Evolutionary conservation across 2,888 invertebrate species (phyloP), one percentile per base, ranked within the genome.

Genomic region (Caradrina kadenii): DNA sequence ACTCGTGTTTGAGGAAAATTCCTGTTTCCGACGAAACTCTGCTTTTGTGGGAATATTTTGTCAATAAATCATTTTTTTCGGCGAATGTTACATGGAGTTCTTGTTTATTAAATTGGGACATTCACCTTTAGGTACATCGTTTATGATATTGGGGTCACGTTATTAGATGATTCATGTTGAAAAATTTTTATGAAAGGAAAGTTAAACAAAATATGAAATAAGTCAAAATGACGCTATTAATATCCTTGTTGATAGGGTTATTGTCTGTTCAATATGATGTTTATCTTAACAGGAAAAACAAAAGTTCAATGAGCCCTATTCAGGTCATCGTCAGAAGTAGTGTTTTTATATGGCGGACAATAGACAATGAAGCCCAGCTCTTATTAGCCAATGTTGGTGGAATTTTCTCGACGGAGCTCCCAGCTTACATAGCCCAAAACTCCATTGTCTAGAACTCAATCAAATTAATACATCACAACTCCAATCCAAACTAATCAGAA

Each of bases 401-500:
- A 11, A 59, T 7, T 45, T 50, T 19, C 19, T 21, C 8, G 31
- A 50, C 39, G 48, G 73, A 58, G 21, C 13, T 58, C 7, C 26
- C 17, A 56, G 22, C 48, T 6, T 13, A 17, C 56, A 48, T n/a
- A 56, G 13, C 26, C 61, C 63, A 22, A 49, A 53, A 17, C 50
- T 53, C 21, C 42, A 73, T 61, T 79, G 63, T 79, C 69, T 79
- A 56, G 42, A 66, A 79, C 64, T 68, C 56, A 78, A 78, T 78
- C 63, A 71, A 74, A 80, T 71, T 69, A 80, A 67, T 74, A 77
- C 71, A 50, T 74, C 73, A 68, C 69, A 70, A 68, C 63, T 72
- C 60, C 62, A 75, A 85, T 83, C 80, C 81, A 74, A 84, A 84
- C 84, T 88, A 86, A 87, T 88, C 86, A 84, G 81, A 86, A 88